Evolutionary conservation across 2,888 invertebrate species (phyloP).

Genomic region (Lasioglossum figueresi): DNA sequence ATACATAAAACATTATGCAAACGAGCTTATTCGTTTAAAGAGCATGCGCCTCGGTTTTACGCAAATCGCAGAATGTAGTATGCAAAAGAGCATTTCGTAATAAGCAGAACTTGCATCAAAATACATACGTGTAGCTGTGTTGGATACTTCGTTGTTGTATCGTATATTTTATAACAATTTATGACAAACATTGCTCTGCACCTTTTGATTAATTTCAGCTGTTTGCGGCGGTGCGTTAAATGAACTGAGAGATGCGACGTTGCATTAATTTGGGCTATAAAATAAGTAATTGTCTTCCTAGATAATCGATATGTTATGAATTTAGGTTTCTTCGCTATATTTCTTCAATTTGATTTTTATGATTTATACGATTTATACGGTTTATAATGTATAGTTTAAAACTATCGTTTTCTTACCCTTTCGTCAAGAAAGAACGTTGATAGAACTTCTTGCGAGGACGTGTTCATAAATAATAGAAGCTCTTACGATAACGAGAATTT

Average conservation of each 20-base stretch:
- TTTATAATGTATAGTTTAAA: background rate
- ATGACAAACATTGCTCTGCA: background rate
- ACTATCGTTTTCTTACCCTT: background rate
- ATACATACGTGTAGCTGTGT: background rate
- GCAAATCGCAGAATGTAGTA: background rate
- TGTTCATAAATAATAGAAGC: conserved; percentile 2
- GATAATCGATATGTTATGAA: background rate
- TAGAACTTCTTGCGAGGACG: too few relatives aligned
- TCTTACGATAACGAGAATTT: background rate
- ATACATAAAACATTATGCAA: background rate
- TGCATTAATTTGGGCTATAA: too few relatives aligned
- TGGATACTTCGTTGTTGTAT: background rate
- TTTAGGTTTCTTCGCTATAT: too few relatives aligned
- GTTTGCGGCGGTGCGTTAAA: background rate
- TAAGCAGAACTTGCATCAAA: background rate
- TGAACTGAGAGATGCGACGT: too few relatives aligned
- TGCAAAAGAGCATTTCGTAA: background rate
- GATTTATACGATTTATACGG: too few relatives aligned
- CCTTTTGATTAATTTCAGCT: background rate
- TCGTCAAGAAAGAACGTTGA: background rate
- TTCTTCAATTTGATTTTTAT: background rate
- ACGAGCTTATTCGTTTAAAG: background rate
- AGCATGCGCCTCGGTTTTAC: background rate
- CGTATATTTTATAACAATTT: background rate
- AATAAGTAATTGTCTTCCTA: too few relatives aligned